Evolutionary conservation across 1,140 invertebrate genomes (phyloP), one percentile per base, ranked within the genome.

Genomic region (Lethrus apterus): DNA sequence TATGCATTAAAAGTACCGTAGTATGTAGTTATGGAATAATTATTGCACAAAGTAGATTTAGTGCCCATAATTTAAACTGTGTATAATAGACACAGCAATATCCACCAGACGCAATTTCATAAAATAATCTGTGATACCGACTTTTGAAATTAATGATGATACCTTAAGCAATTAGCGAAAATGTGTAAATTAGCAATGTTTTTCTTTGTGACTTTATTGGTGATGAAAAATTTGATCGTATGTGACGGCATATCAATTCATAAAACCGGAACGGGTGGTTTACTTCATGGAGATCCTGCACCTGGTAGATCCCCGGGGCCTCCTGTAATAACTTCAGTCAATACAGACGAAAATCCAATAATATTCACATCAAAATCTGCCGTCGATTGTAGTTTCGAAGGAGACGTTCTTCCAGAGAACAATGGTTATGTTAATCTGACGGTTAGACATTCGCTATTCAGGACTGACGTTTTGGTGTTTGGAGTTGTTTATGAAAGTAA

Each of bases 401-500:
- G 36, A 26, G 15, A 40, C 4, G 19, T 35, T 4, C 4, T 3
- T 7, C 10, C 36, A 5, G 36, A 8, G 19, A 14, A 40, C 10
- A 15, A 8, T n/a, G 11, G 26, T n/a, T 20, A 21, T 15, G 19
- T 40, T 3, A 40, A 4, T 20, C 3, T 40, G 4, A n/a, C 18
- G 26, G 36, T 40, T 11, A 17, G 10, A 2, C 36, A 40, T 24
- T 23, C 4, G 9, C 14, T 40, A 10, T 40, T 40, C 11, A 40
- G 26, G 10, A 40, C 36, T 7, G 36, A 40, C 23, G 9, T 9
- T 13, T 15, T 40, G 10, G 36, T 40, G 11, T 40, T 40, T 8
- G 36, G 36, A 26, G 14, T 40, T 8, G 8, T 40, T 20, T 40
- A 40, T 40, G 19, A 40, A 40, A 23, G 36, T 40, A 40, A 38